Conservation (phyloP, 2,888 invertebrate species). For the Heliconius erato region DNA sequence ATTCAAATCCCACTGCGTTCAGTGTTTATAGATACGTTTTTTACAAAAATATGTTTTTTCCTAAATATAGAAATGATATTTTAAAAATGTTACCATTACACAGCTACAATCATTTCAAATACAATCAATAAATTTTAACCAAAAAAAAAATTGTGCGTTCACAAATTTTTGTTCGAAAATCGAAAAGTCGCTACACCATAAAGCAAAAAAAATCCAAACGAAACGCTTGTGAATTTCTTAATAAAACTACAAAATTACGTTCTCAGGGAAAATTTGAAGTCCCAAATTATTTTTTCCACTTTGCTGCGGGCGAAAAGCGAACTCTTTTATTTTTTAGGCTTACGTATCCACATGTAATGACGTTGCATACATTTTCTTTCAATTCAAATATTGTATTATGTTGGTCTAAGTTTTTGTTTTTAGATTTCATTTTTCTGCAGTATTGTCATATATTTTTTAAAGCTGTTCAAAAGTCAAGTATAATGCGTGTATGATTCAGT, state of each 20-base stretch:
- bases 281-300: conserved; percentile 20
- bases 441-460: conserved; percentile 3
- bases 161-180: no score
- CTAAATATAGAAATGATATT: no score
- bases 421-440: not conserved
- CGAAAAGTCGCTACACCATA: not conserved
- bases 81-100: no score
- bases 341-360: conserved; percentile 21
- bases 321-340: conserved; percentile 15
- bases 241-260: conserved; percentile 13
- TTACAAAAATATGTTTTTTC: no score
- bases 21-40: no score
- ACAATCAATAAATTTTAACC: no score
- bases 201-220: not conserved
- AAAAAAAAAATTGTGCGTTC: no score
- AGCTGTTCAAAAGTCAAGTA: not conserved
- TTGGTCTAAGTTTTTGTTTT: not conserved
- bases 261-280: not conserved
- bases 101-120: no score
- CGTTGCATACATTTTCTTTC: conserved; percentile 19
- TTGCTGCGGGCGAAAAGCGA: conserved; percentile 20
- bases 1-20: no score
- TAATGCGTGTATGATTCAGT: not conserved
- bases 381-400: conserved; percentile 22
- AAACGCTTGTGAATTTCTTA: not conserved